Evolutionary conservation across 1,140 invertebrate species (phyloP), one percentile per base, ranked within the genome.

Genomic region (Delia radicum): DNA sequence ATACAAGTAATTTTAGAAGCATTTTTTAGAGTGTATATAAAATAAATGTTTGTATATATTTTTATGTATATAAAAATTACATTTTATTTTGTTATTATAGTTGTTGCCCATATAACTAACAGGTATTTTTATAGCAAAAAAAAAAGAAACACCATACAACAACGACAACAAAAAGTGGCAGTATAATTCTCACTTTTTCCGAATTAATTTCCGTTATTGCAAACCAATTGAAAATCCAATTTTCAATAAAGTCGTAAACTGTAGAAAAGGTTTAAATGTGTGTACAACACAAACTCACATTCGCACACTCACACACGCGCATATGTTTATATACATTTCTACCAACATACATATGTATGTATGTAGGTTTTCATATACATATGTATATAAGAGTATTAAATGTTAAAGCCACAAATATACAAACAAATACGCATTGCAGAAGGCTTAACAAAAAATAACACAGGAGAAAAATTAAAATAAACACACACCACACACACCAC

Each of bases 181-280:
- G 65, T 69, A 69, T 69, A 37, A 69, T 69, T 69, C 65, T 69
- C 65, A 69, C 65, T 69, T 69, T 69, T 69, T 69, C 81, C 81
- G 81, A 83, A 83, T 83, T 83, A 83, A 83, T 83, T 83, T 83
- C 81, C 81, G 81, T 81, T 83, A 69, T 83, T 81, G 81, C 81
- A 81, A 83, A 81, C 81, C 81, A 83, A 83, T 83, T 83, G 81
- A 83, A 83, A 83, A 83, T 83, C 65, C 65, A 69, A 69, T 69
- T 69, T 69, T 69, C 65, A 69, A 69, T 69, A 69, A 69, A 69
- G 65, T 69, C 65, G 65, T 69, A 69, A 69, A 69, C 65, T 69
- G 29, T 65, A 29, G 62, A 65, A 65, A 27, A 65, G 12, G 37
- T 42, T 15, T 42, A 13, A 15, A 42, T 55, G 7, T 6, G 24